Evolutionary conservation across 1,140 invertebrate species (phyloP), one percentile per base, ranked within the genome.

Genomic region (Fopius arisanus): DNA sequence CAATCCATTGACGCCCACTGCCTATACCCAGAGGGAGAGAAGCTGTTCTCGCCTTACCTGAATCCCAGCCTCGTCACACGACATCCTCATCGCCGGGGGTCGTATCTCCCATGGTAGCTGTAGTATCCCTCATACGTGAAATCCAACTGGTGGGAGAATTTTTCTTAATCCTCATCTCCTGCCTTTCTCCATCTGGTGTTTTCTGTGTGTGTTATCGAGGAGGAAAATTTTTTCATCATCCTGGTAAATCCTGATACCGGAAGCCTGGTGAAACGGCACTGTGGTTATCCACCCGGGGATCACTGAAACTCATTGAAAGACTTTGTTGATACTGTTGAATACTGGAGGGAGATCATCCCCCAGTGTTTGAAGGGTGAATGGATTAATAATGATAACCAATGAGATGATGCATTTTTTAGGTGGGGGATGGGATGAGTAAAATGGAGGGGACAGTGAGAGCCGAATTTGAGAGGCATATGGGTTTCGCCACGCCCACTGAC

Each of bases 61-160:
- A 59, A 59, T 23, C 43, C 54, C 23, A 59, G 19, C 21, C 65
- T 66, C 72, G 74, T 77, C 71, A 78, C 77, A 77, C 75, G 75
- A 76, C 65, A 74, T 67, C 78, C 62, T 75, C 79, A 78, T 75
- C 78, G 79, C 76, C 72, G 74, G 74, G 75, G 40, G 59, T 75
- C 72, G 33, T 78, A 76, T 78, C 75, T 77, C 33, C n/a, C 4
- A 7, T 33, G 41, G 62, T 43, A 54, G 65, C 16, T 41, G 6
- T 14, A 29, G 63, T 54, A 71, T 67, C 51, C 71, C 54, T 33
- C 16, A 71, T 62, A 71, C 70, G 31, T 33, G 31, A 67, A 54
- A 54, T 48, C 62, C 19, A 37, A 37, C 21, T 59, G n/a, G 48
- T 37, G 54, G 54, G 54, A 59, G 54, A 59, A 23, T 26, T 62